Evolutionary conservation across 2,113 vertebrate species (phyloP).

Genomic region (Thomomys bottae): DNA sequence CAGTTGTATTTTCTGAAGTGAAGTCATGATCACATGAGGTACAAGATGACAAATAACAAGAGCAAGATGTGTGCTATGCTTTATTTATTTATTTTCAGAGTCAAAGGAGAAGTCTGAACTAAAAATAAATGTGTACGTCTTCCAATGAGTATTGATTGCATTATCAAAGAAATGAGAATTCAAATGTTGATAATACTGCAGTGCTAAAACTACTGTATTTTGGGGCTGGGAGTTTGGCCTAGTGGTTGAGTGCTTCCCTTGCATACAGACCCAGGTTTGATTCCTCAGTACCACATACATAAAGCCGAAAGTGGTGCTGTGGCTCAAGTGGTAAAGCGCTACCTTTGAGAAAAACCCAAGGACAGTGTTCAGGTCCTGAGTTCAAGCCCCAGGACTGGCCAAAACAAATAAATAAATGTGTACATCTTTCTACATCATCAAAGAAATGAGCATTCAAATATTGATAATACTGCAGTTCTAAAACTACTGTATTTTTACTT

Average conservation of each 20-base stretch:
- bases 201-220: background rate
- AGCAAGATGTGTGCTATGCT: background rate
- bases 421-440: background rate
- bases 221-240: too few species aligned
- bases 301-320: too few species aligned
- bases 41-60: background rate
- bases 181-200: background rate
- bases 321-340: too few species aligned
- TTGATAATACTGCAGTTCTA: background rate
- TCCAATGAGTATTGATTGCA: background rate
- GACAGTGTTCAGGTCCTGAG: too few species aligned
- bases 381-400: too few species aligned
- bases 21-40: background rate
- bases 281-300: too few species aligned
- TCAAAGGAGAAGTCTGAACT: background rate
- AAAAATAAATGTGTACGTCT: background rate
- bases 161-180: slow-evolving; percentile 25
- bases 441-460: slow-evolving; percentile 28
- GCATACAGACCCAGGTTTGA: too few species aligned
- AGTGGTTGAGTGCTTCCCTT: too few species aligned
- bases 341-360: too few species aligned
- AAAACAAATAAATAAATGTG: slow-evolving; percentile 29
- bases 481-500: background rate
- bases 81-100: slow-evolving; percentile 35
- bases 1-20: slow-evolving; percentile 24